phyloP scores from a whole-genome alignment of 2,888 invertebrate genomes.

The Spilarctia lutea region DNA sequence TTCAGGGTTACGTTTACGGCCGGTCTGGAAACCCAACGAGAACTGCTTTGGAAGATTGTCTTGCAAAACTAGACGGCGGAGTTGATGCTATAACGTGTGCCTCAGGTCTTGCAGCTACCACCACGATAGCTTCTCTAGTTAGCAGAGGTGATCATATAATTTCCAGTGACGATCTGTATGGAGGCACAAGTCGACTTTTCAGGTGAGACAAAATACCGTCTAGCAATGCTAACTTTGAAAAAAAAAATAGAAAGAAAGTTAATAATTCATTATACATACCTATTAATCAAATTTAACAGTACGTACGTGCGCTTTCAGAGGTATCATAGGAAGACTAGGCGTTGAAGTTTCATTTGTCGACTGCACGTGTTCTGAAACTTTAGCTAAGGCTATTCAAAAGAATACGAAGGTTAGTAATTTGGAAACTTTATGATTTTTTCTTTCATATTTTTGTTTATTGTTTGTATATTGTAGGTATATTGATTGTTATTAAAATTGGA shows the following conservation, averaged over 20 bases:
- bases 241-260: background rate
- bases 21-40: conserved; percentile 95
- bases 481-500: too few relatives aligned
- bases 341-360: conserved; percentile 45
- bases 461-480: too few relatives aligned
- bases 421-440: background rate
- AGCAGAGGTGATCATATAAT: conserved; percentile 93
- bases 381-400: conserved; percentile 8
- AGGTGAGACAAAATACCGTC: conserved; percentile 3
- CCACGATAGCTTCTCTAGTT: conserved; percentile 89
- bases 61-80: conserved; percentile 93
- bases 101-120: conserved; percentile 93
- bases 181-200: conserved; percentile 90
- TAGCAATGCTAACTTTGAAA: too few relatives aligned
- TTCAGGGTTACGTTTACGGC: conserved; percentile 90
- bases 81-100: conserved; percentile 91
- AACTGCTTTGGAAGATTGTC: conserved; percentile 91
- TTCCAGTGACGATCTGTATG: conserved; percentile 94
- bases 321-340: conserved; percentile 43
- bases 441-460: too few relatives aligned
- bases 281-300: background rate
- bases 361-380: conserved; percentile 20
- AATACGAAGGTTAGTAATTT: conserved; percentile 17
- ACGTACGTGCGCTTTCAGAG: background rate
- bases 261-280: background rate